Evolutionary conservation across 92 coral and sea anemone species (phyloP), one percentile per base, ranked within the genome.

Genomic region (Anthopleura xanthogrammica): DNA sequence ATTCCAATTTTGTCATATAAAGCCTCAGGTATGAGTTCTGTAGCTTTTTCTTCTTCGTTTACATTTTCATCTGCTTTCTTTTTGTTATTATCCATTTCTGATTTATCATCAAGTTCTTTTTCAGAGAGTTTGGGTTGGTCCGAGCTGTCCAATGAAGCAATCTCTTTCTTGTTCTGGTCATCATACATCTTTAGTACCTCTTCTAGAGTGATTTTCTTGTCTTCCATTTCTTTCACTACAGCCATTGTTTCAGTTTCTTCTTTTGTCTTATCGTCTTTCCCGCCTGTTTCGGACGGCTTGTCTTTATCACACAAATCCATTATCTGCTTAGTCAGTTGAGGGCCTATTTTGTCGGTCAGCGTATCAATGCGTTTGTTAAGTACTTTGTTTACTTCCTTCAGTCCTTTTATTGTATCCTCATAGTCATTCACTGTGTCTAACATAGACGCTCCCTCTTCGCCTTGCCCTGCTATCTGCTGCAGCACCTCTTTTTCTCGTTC

Each of bases 371-470:
- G 86, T 12, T 84, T 78, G 41, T 77, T 81, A 11, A 81, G 76
- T 36, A 82, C 75, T 39, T 79, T 74, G 72, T 92, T 86, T 20
- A 75, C 87, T 43, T 78, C 80, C 17, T 87, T 90, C 17, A 87
- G 71, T 48, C 66, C 60, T 10, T 83, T 56, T 23, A 90, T 90
- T 39, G 86, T 81, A 46, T 83, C 85, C 79, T 93, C 94, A 86
- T 91, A 93, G 41, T 88, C 90, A 70, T 84, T 79, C 1, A 90
- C 29, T 9, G 64, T 91, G 9, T 93, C 91, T 24, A 77, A 42
- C 40, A 93, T 70, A 22, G 87, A 82, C 16, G 62, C 66, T 72
- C 85, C 77, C 29, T 84, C 92, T 2, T 87, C 82, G 16, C 81
- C 77, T 68, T 90, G 77, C 14, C 88, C 83, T 62, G 81, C 70